Percentiles rank a stretch among this genome's conserved stretches.
These are phyloP conservation scores for Tangara arthus DNA, from an alignment of 2,797 vertebrate species.

Conservation along the genomic window DNA sequence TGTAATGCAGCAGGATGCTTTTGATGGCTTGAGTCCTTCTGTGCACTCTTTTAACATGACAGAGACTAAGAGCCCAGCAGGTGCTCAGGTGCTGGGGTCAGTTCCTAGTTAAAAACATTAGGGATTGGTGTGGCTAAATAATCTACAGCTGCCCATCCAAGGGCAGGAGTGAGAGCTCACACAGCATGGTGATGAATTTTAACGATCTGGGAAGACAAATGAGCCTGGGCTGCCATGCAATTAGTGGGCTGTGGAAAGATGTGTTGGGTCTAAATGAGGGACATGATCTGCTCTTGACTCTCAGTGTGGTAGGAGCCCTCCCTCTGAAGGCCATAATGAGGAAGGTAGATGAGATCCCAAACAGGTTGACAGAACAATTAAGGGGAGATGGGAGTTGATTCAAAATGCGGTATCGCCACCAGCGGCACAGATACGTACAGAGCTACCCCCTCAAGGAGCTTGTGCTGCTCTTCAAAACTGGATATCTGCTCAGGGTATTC, in stretches of 20 bases:
- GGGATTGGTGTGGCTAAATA: constrained; percentile 76
- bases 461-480: background rate
- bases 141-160: constrained; percentile 78
- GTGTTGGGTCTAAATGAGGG: constrained; percentile 90
- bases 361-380: constrained; percentile 77
- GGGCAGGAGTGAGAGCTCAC: constrained; percentile 61
- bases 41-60: constrained; percentile 79
- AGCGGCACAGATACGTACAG: background rate
- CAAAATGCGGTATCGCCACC: background rate
- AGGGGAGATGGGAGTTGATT: constrained; percentile 54
- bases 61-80: constrained; percentile 76
- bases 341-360: constrained; percentile 77
- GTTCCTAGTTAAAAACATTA: constrained; percentile 73
- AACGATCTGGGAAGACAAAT: constrained; percentile 86
- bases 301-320: constrained; percentile 80
- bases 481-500: background rate
- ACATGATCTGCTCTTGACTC: constrained; percentile 93
- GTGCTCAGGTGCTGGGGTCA: constrained; percentile 72
- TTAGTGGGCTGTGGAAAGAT: constrained; percentile 87
- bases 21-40: constrained; percentile 75
- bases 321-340: constrained; percentile 90
- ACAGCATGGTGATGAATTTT: constrained; percentile 83
- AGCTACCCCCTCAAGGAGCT: background rate
- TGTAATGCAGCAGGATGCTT: constrained; percentile 81
- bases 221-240: constrained; percentile 83